phyloP scores from a whole-genome alignment of 2,113 vertebrate genomes.

The Pangasianodon gigas region DNA sequence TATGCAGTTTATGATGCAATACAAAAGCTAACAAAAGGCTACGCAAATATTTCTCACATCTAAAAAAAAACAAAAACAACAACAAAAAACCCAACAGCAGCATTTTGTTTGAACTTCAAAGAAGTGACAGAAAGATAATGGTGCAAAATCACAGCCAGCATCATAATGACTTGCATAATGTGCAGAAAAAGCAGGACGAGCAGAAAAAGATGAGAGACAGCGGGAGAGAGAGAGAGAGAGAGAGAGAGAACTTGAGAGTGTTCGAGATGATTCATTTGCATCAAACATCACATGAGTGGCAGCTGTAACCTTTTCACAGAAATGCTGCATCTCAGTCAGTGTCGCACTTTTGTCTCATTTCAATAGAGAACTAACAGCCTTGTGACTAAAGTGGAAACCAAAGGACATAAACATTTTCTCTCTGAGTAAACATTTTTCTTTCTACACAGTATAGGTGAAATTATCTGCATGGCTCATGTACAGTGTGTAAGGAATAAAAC shows the following conservation, averaged over 20 bases:
- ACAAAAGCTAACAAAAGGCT: background rate
- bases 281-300: conserved; percentile 19
- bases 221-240: background rate
- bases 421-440: background rate
- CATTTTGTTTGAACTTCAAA: conserved; percentile 8
- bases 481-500: background rate
- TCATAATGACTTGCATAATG: conserved; percentile 20
- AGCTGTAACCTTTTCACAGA: conserved; percentile 41
- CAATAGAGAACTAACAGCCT: conserved; percentile 11
- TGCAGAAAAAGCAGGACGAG: background rate
- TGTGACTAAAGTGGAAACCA: conserved; percentile 8
- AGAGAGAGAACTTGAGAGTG: background rate
- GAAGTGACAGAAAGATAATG: conserved; percentile 32
- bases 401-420: background rate
- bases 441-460: background rate
- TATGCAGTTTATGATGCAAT: background rate
- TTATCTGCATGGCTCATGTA: background rate
- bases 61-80: background rate
- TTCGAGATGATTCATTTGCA: conserved; percentile 28
- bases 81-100: background rate
- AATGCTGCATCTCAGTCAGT: conserved; percentile 21
- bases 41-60: background rate
- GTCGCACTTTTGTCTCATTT: conserved; percentile 11
- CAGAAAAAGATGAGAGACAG: background rate
- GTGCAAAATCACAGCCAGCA: background rate